Evolutionary conservation across 2,113 vertebrate genomes (phyloP).

Genomic region (Datnioides undecimradiatus): DNA sequence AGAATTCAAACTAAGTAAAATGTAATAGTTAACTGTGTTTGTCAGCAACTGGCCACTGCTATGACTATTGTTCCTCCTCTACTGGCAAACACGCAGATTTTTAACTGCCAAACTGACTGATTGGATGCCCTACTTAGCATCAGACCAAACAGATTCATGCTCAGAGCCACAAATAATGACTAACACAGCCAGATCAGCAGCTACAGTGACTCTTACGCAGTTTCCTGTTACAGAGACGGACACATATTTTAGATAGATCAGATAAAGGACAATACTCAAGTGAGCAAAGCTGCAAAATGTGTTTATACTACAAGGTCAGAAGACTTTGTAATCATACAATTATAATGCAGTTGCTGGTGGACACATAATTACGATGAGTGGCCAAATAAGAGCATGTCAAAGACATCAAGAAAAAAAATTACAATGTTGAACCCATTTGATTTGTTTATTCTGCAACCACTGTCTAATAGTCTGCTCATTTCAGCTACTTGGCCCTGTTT

Average conservation of each 20-base stretch:
- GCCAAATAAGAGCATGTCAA: too few species aligned
- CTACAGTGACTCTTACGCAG: conserved; percentile 11
- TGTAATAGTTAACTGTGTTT: background rate
- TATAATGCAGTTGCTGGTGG: too few species aligned
- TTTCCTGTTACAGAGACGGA: conserved; percentile 1
- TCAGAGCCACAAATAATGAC: conserved; percentile 48
- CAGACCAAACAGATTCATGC: conserved; percentile 22
- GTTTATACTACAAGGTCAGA: too few species aligned
- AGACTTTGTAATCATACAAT: too few species aligned
- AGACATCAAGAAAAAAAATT: too few species aligned
- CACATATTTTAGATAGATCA: conserved; percentile 27
- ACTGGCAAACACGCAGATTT: background rate
- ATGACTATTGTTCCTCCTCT: conserved; percentile 6
- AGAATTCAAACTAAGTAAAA: background rate
- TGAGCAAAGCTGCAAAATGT: too few species aligned
- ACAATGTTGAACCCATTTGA: too few species aligned
- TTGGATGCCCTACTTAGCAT: background rate
- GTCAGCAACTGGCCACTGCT: conserved; percentile 18
- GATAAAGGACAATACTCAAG: conserved; percentile 19
- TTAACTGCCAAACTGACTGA: background rate
- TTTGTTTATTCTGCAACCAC: too few species aligned
- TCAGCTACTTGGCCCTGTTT: too few species aligned
- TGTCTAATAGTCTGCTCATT: too few species aligned
- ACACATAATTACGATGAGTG: too few species aligned
- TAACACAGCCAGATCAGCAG: conserved; percentile 11